phyloP scores from a whole-genome alignment of 2,797 vertebrate genomes.

The Sciurus vulgaris region DNA sequence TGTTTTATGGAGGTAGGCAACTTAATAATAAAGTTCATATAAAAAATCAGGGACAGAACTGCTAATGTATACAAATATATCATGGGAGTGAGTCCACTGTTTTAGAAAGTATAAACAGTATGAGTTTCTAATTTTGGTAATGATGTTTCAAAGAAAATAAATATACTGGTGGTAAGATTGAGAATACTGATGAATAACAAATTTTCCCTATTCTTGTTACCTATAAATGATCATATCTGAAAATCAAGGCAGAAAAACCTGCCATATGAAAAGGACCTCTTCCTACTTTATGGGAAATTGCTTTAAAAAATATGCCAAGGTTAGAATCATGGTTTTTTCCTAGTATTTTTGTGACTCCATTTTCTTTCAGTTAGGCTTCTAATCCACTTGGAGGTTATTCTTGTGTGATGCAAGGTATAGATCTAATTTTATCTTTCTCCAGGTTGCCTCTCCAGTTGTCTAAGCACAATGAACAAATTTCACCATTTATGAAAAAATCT shows the following conservation, averaged over 20 bases:
- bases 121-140: slow-evolving; percentile 23
- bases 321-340: not conserved
- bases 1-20: slow-evolving; percentile 46
- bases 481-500: not conserved
- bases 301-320: not conserved
- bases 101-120: slow-evolving; percentile 30
- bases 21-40: slow-evolving; percentile 20
- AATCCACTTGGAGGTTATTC: slow-evolving; percentile 47
- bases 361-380: slow-evolving; percentile 19
- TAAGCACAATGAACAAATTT: not conserved
- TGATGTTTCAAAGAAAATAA: slow-evolving; percentile 29
- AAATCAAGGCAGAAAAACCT: slow-evolving; percentile 9
- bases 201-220: not conserved
- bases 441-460: not conserved
- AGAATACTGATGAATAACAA: not conserved
- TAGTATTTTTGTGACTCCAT: not conserved
- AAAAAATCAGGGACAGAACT: slow-evolving; percentile 19
- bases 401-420: not conserved
- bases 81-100: not conserved
- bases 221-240: not conserved
- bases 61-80: slow-evolving; percentile 17
- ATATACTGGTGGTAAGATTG: not conserved
- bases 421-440: slow-evolving; percentile 27
- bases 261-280: slow-evolving; percentile 38
- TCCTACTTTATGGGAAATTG: not conserved